phyloP scores from a whole-genome alignment of 1,140 invertebrate species.

The Euborellia annulipes region DNA sequence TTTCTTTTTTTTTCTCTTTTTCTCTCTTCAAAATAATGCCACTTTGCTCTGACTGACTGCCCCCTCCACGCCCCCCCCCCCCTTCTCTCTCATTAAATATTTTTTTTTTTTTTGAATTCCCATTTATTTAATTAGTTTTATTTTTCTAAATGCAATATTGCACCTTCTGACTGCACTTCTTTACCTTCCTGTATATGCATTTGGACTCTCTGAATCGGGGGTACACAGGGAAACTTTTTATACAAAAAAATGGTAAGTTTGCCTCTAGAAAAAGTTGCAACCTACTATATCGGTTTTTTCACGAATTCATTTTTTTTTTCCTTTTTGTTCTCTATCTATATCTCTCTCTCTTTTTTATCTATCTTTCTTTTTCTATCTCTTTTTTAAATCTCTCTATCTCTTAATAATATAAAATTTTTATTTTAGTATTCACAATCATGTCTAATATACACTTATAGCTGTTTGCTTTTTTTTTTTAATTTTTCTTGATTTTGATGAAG shows the following conservation, averaged over 20 bases:
- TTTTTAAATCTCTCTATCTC: constrained; percentile 4
- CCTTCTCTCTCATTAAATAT: no score
- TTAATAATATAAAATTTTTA: no score
- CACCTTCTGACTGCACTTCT: constrained; percentile 14
- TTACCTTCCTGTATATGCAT: constrained; percentile 12
- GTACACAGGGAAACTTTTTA: constrained; percentile 16
- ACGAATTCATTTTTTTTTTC: constrained; percentile 6
- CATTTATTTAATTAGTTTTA: constrained; percentile 6
- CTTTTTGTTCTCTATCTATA: neutral
- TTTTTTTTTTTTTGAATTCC: constrained; percentile 17
- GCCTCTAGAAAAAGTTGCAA: neutral
- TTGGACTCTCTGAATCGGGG: constrained; percentile 13
- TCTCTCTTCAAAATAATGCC: no score
- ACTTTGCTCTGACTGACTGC: no score
- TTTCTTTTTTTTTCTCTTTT: constrained; percentile 12
- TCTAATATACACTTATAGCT: no score
- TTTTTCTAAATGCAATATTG: constrained; percentile 11
- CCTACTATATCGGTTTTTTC: constrained; percentile 2
- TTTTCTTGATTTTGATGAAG: no score
- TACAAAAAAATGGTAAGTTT: constrained; percentile 14
- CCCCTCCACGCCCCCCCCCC: no score
- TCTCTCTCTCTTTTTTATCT: constrained; percentile 2
- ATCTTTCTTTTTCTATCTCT: constrained; percentile 5
- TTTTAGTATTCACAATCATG: no score
- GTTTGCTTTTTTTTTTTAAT: no score